Percentiles rank a stretch among this genome's conserved stretches.
Evolutionary conservation across 2,113 vertebrate species (phyloP).

Genomic region (Aix galericulata): DNA sequence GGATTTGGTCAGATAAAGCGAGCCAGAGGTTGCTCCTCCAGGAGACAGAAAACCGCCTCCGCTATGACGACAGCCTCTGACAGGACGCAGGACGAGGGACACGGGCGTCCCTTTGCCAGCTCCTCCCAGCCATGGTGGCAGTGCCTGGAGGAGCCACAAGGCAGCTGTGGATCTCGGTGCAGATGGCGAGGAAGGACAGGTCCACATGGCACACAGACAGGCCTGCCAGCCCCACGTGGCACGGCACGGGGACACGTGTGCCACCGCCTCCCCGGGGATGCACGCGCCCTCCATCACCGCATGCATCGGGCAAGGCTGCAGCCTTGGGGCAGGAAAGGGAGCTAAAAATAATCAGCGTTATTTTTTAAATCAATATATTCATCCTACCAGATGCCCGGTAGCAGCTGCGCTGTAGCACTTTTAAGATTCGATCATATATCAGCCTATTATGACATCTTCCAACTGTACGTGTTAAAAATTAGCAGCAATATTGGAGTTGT

Average conservation of each 20-base stretch:
- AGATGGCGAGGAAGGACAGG: rapidly evolving
- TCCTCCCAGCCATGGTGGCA: rapidly evolving
- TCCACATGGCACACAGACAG: neutral
- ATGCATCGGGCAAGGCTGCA: rapidly evolving
- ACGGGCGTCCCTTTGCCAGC: rapidly evolving
- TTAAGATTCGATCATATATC: constrained; percentile 31
- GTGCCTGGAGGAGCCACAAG: neutral
- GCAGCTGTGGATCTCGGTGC: neutral
- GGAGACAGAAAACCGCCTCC: neutral
- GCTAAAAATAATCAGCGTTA: constrained; percentile 1
- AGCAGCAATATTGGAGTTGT: constrained; percentile 64
- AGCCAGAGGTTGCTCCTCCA: neutral
- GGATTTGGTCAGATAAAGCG: rapidly evolving
- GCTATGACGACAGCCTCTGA: neutral
- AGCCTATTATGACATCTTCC: constrained; percentile 65
- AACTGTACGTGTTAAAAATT: constrained; percentile 71
- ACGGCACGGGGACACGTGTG: rapidly evolving
- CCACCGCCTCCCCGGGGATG: neutral
- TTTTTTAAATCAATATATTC: neutral
- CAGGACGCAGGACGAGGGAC: neutral
- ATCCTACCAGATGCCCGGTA: constrained; percentile 28
- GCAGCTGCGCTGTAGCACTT: constrained; percentile 64
- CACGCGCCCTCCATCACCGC: neutral
- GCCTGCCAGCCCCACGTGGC: rapidly evolving
- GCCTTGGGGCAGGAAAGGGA: neutral